Conservation (phyloP, 2,113 vertebrate genomes). For the Perccottus glenii region DNA sequence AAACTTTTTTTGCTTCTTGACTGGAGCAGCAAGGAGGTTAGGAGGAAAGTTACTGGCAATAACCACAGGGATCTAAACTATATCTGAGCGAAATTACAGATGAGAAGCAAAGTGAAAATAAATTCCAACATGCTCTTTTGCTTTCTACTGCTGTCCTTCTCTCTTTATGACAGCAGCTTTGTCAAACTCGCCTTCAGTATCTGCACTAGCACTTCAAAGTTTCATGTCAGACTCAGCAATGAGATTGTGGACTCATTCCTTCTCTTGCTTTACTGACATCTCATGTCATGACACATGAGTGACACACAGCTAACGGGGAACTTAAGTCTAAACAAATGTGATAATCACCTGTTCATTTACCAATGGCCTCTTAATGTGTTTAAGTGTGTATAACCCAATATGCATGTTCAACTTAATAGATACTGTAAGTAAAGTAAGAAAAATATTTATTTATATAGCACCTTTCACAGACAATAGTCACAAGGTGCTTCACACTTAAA, state of each 20-base stretch:
- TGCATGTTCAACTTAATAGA: too few relatives aligned
- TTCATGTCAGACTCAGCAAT: slow-evolving; percentile 32
- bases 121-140: background rate
- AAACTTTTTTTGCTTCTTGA: too few relatives aligned
- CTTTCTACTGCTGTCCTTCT: too few relatives aligned
- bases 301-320: background rate
- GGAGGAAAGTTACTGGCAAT: too few relatives aligned
- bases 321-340: slow-evolving; percentile 18
- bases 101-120: background rate
- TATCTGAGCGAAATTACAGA: background rate
- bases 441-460: too few relatives aligned
- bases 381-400: background rate
- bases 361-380: slow-evolving; percentile 1
- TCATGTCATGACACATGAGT: slow-evolving; percentile 18
- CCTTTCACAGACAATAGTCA: too few relatives aligned
- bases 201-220: slow-evolving; percentile 25
- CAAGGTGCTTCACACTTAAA: too few relatives aligned
- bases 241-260: slow-evolving; percentile 16
- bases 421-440: too few relatives aligned
- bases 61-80: too few relatives aligned
- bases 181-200: background rate
- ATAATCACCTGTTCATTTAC: slow-evolving; percentile 28
- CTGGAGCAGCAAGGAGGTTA: too few relatives aligned
- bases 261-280: slow-evolving; percentile 15
- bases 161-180: background rate